Percentiles rank a stretch among this genome's conserved stretches.
Evolutionary conservation across 2,888 invertebrate genomes (phyloP).

Genomic region (Schrankia costaestrigalis): DNA sequence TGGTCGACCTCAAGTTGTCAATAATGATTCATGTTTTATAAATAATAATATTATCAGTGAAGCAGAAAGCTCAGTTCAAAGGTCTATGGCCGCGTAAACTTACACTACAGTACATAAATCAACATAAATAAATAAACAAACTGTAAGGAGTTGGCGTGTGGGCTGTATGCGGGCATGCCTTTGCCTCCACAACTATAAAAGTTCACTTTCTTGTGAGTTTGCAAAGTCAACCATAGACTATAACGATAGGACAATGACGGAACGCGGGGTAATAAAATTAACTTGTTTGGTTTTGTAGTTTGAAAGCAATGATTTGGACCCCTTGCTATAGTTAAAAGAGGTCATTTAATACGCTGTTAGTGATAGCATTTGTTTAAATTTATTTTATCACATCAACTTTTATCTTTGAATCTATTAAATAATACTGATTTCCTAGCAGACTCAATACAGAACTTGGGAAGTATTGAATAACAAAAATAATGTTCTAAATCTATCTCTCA

Average conservation of each 20-base stretch:
- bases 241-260: conserved; percentile 10
- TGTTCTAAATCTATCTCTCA: too few relatives aligned
- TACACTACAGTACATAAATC: conserved; percentile 24
- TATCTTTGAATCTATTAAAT: too few relatives aligned
- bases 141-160: conserved; percentile 17
- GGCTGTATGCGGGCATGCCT: conserved; percentile 14
- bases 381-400: too few relatives aligned
- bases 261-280: conserved; percentile 5
- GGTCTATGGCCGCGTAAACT: conserved; percentile 41
- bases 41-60: conserved; percentile 37
- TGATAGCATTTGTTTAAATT: too few relatives aligned
- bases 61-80: conserved; percentile 35
- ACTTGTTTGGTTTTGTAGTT: too few relatives aligned
- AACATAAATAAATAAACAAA: conserved; percentile 31
- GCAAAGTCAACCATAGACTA: conserved; percentile 6
- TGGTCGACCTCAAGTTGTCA: conserved; percentile 26
- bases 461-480: too few relatives aligned
- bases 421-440: too few relatives aligned
- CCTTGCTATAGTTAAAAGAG: too few relatives aligned
- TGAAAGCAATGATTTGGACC: too few relatives aligned
- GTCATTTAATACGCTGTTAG: too few relatives aligned
- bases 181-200: conserved; percentile 14
- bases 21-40: conserved; percentile 24
- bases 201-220: conserved; percentile 30
- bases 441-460: too few relatives aligned